Conservation (phyloP, 2,797 vertebrate genomes). For the Cuculus canorus region DNA sequence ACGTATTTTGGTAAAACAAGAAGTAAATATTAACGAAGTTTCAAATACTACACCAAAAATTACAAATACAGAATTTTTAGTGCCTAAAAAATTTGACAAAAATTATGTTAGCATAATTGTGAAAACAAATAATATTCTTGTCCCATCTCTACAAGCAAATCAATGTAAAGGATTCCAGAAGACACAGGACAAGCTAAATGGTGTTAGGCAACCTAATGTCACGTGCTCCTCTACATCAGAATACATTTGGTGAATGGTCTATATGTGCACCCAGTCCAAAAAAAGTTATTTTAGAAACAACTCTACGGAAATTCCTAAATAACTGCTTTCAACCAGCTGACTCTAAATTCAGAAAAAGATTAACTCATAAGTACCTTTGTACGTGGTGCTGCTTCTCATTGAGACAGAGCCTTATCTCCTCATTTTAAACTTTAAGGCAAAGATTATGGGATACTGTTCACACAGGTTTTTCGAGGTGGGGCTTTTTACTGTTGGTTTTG, state of each 20-base stretch:
- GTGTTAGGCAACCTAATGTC: neutral
- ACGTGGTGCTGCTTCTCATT: neutral
- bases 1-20: slow-evolving; percentile 39
- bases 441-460: neutral
- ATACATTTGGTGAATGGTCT: neutral
- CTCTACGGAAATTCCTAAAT: neutral
- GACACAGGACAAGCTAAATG: neutral
- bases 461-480: accelerated
- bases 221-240: neutral
- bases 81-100: slow-evolving; percentile 12
- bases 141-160: neutral
- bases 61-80: neutral
- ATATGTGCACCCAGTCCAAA: neutral
- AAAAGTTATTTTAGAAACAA: neutral
- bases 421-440: slow-evolving; percentile 41
- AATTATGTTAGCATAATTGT: neutral
- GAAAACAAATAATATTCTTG: neutral
- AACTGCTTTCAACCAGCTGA: neutral
- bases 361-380: neutral
- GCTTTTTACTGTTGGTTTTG: neutral
- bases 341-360: neutral
- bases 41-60: neutral
- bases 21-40: slow-evolving; percentile 55
- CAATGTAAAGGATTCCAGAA: neutral
- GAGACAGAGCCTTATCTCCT: slow-evolving; percentile 7